A percentile compares a stretch with the other conserved stretches of the same genome.
Conservation (phyloP, 37 sponge, comb jelly and placozoan species). For the Oscarella lobularis region DNA sequence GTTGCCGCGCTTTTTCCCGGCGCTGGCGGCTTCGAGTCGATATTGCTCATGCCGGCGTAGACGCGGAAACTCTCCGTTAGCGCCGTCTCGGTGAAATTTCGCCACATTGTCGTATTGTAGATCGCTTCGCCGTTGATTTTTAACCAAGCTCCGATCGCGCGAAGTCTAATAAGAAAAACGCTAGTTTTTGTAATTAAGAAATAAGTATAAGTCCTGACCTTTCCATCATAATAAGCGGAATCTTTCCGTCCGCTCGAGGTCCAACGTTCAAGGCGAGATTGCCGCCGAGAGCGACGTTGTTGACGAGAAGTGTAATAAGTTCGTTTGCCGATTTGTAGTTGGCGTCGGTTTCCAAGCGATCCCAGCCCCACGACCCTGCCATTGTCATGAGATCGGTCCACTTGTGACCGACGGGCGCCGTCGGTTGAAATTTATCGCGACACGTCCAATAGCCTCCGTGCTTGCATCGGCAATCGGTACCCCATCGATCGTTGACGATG, state of each 20-base stretch:
- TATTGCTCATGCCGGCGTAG: too few relatives aligned
- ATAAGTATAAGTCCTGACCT: neutral
- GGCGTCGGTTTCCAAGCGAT: neutral
- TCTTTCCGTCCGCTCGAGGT: neutral
- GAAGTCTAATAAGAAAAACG: neutral
- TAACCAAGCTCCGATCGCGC: slow-evolving; percentile 1
- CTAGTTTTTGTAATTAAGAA: neutral
- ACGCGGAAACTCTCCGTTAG: too few relatives aligned
- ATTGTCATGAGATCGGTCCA: neutral
- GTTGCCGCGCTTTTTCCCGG: too few relatives aligned
- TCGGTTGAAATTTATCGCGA: neutral
- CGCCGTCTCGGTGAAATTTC: too few relatives aligned
- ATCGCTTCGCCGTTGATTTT: slow-evolving; percentile 8
- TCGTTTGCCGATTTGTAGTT: neutral
- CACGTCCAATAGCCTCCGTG: neutral
- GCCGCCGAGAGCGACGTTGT: neutral
- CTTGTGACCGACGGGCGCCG: slow-evolving; percentile 1
- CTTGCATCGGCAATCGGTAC: neutral
- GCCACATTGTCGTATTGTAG: neutral
- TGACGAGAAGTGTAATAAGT: neutral
- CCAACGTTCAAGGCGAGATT: neutral
- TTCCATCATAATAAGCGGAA: neutral
- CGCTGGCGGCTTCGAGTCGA: too few relatives aligned
- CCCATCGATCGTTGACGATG: slow-evolving; percentile 7
- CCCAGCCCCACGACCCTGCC: neutral